Conservation (phyloP, 37 sponge, comb jelly and placozoan species). For the Lycopodina hypogea region DNA sequence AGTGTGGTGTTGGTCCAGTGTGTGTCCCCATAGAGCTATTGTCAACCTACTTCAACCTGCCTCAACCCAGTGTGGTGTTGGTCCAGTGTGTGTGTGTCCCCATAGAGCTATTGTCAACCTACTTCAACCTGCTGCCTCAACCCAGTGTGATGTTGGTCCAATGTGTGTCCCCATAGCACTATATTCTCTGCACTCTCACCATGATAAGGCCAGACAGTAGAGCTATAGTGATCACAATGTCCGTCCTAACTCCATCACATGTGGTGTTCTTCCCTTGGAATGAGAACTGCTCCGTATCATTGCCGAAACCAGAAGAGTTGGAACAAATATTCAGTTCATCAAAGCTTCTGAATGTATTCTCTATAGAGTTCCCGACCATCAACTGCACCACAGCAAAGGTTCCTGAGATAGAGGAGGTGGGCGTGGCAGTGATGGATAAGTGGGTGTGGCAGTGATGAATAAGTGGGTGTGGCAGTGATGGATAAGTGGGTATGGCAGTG, state of each 20-base stretch:
- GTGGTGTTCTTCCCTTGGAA: neutral
- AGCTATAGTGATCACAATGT: constrained; percentile 55
- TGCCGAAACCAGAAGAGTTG: neutral
- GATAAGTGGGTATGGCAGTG: too few relatives aligned
- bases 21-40: too few relatives aligned
- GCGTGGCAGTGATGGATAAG: neutral
- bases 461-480: too few relatives aligned
- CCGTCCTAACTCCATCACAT: constrained; percentile 23
- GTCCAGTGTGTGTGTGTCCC: neutral
- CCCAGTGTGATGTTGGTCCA: too few relatives aligned
- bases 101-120: too few relatives aligned
- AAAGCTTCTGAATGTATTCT: neutral
- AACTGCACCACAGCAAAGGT: constrained; percentile 85
- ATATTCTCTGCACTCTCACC: constrained; percentile 31
- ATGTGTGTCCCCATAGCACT: neutral
- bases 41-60: too few relatives aligned
- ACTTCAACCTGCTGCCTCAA: too few relatives aligned
- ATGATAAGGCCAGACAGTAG: constrained; percentile 66
- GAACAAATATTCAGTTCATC: neutral
- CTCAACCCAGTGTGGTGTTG: too few relatives aligned
- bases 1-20: too few relatives aligned
- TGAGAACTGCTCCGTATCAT: neutral
- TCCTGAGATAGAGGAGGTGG: constrained; percentile 31
- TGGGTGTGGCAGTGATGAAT: neutral
- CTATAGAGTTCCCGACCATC: constrained; percentile 69